Evolutionary conservation across 23 tunicate genomes (phyloP).

Genomic region (Halocynthia roretzi): DNA sequence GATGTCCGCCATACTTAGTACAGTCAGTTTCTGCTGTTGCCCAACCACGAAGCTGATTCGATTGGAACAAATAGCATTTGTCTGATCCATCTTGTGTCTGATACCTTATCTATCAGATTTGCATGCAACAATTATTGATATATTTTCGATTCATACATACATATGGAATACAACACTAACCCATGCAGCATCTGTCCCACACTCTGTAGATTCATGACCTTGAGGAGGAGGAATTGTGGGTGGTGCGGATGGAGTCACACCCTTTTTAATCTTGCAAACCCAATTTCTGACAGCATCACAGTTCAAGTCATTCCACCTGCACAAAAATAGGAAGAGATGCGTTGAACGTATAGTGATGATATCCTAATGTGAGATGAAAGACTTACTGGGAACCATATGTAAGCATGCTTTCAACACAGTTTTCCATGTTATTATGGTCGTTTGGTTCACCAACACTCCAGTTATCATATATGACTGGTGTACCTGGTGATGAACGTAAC

Average conservation of each 20-base stretch:
- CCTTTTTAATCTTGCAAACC: conserved; percentile 72
- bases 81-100: conserved; percentile 31
- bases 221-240: conserved; percentile 59
- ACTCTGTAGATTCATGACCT: conserved; percentile 44
- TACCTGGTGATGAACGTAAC: conserved; percentile 20
- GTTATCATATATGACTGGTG: conserved; percentile 67
- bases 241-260: conserved; percentile 37
- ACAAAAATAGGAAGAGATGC: conserved; percentile 4
- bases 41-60: conserved; percentile 34
- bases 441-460: conserved; percentile 87
- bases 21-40: conserved; percentile 45
- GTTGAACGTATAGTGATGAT: not conserved
- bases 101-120: conserved; percentile 29
- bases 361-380: not conserved
- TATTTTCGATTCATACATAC: not conserved
- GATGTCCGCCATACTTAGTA: conserved; percentile 55
- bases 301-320: conserved; percentile 86
- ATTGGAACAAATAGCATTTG: conserved; percentile 71
- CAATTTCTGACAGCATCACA: conserved; percentile 70
- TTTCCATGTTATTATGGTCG: conserved; percentile 62
- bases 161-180: conserved; percentile 10
- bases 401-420: conserved; percentile 53
- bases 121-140: not conserved
- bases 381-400: conserved; percentile 14
- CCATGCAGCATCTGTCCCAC: conserved; percentile 69